These are phyloP conservation scores for Seriola dumerili DNA, from an alignment of 2,113 vertebrate species.

Conservation along the genomic window DNA sequence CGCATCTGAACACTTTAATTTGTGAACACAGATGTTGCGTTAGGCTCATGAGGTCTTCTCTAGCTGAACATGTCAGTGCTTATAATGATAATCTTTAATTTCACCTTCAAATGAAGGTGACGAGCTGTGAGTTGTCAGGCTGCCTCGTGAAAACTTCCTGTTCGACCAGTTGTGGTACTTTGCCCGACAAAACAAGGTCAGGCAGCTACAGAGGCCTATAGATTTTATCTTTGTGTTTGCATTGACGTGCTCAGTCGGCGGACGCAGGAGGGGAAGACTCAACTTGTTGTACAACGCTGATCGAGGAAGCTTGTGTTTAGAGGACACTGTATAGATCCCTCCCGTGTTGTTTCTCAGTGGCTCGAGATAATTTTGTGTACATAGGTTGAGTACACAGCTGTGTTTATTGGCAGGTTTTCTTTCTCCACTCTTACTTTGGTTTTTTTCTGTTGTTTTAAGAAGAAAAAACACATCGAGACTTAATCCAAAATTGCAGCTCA, in stretches of 20 bases:
- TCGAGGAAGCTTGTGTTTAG: neutral
- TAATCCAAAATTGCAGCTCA: neutral
- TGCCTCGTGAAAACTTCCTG: constrained; percentile 2
- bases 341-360: neutral
- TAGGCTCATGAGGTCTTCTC: no score
- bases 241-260: constrained; percentile 13
- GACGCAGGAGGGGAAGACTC: no score
- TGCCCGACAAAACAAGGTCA: neutral
- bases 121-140: no score
- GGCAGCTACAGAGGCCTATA: neutral
- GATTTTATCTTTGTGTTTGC: constrained; percentile 19
- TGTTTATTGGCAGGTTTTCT: neutral
- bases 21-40: no score
- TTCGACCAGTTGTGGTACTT: neutral
- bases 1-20: no score
- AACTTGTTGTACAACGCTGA: neutral
- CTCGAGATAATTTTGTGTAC: neutral
- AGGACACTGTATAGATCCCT: neutral
- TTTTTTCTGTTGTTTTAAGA: neutral
- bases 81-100: no score
- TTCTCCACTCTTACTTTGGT: neutral
- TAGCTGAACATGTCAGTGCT: no score
- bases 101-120: no score
- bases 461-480: constrained; percentile 8
- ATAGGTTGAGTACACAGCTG: neutral